Base-by-base conservation (phyloP, 1,140 invertebrate species). In the Drosophila arizonae region DNA sequence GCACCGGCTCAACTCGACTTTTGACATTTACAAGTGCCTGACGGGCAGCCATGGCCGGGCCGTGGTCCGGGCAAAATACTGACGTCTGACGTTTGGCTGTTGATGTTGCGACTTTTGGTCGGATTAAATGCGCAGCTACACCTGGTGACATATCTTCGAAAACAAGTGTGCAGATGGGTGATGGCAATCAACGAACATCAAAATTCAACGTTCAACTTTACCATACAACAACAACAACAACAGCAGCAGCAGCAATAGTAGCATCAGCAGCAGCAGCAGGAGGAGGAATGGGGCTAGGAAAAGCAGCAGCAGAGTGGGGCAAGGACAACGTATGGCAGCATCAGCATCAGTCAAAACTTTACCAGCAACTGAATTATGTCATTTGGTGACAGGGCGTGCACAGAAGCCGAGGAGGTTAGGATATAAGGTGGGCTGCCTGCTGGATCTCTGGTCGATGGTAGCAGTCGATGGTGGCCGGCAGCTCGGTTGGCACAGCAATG, bases 301-400 rank as follows among this genome's bases (percentile, higher is more conserved):
- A 3, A 3, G n/a, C 30, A 28, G 41, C 11, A 13, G n/a, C 15
- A 60, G 26, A 60, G 26, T 21, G 54, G 55, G 41, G 56, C 43
- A 67, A 60, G 67, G 64, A 60, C 57, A 51, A 50, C 57, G 69
- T 43, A 33, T 62, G 63, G 50, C 30, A 72, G 68, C 75, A 76
- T 87, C 82, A 81, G 79, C 82, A 79, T 87, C 84, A 82, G 79
- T 88, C 84, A 80, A 77, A 84, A 85, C 79, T 88, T 88, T 88
- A 76, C 84, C 79, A 89, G 77, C 81, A 88, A 88, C 84, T 88
- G 84, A 88, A 88, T 88, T 88, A 88, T 88, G 84, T 88, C 84
- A 88, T 88, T 88, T 84, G 84, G 74, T 79, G 79, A 72, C 77
- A 72, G 63, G 33, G 56, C 52, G 52, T 55, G 72, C 43, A 76